Conservation (phyloP, 2,888 invertebrate species). For the Eilema griseolum region DNA sequence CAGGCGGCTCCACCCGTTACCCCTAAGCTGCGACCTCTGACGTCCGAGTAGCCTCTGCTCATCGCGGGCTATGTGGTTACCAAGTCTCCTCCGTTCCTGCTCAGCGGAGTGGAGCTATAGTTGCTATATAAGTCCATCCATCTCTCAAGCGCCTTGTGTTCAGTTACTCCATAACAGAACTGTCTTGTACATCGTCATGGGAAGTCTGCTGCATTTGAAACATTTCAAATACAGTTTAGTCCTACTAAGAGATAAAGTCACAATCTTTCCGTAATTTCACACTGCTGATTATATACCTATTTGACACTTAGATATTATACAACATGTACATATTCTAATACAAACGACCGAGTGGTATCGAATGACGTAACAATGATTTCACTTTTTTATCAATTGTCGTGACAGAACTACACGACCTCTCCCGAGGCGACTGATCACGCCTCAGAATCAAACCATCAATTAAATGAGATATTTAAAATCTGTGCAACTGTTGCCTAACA, state of each 20-base stretch:
- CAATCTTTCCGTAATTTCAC: background rate
- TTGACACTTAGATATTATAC: slow-evolving; percentile 23
- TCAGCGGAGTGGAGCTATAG: no score
- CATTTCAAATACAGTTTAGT: background rate
- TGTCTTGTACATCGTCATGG: no score
- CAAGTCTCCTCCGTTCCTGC: no score
- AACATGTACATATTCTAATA: slow-evolving; percentile 26
- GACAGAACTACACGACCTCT: slow-evolving; percentile 37
- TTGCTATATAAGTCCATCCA: no score
- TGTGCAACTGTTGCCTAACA: slow-evolving; percentile 13
- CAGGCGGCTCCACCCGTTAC: no score
- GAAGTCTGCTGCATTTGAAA: no score
- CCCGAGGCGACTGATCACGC: slow-evolving; percentile 23
- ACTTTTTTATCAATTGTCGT: slow-evolving; percentile 47
- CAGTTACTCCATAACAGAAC: no score
- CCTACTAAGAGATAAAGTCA: background rate
- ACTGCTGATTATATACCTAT: background rate
- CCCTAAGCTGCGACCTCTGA: no score
- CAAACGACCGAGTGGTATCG: background rate
- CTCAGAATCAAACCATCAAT: slow-evolving; percentile 9
- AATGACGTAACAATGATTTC: slow-evolving; percentile 49
- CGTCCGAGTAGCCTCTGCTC: no score
- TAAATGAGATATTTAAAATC: slow-evolving; percentile 2
- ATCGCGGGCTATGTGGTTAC: no score
- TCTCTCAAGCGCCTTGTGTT: no score